phyloP scores from a whole-genome alignment of 1,140 invertebrate genomes.

The Phymorhynchus buccinoides region DNA sequence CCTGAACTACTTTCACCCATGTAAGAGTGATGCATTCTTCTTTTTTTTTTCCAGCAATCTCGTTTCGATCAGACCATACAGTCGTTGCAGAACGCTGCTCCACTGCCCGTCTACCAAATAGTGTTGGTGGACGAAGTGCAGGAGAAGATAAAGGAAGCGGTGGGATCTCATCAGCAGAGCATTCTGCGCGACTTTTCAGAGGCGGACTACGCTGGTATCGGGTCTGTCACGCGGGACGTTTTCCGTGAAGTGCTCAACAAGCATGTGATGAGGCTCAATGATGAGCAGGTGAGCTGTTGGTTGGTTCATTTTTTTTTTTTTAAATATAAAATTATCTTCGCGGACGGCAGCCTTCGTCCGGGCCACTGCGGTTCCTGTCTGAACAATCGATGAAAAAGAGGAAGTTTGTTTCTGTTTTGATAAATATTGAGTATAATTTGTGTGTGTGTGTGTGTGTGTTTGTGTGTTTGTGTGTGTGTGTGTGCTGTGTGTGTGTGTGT shows the following conservation, averaged over 20 bases:
- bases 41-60: conserved; percentile 17
- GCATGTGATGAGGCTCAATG: conserved; percentile 60
- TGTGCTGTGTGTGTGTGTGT: no score
- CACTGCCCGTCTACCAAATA: conserved; percentile 46
- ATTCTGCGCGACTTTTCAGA: conserved; percentile 61
- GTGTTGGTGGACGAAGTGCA: conserved; percentile 59
- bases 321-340: no score
- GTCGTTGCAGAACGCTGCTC: conserved; percentile 49
- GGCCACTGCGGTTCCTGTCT: no score
- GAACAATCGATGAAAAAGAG: no score
- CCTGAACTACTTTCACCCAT: no score
- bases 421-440: not conserved
- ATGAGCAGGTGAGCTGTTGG: conserved; percentile 64
- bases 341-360: no score
- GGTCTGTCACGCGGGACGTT: conserved; percentile 66
- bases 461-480: not conserved
- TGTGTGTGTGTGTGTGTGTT: not conserved
- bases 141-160: conserved; percentile 61
- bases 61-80: conserved; percentile 7
- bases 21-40: not conserved
- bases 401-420: not conserved
- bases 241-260: conserved; percentile 63
- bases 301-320: not conserved
- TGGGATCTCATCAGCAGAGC: conserved; percentile 58
- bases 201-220: conserved; percentile 68